phyloP scores from a whole-genome alignment of 2,888 invertebrate genomes.

The Poecilobothrus nobilitatus region DNA sequence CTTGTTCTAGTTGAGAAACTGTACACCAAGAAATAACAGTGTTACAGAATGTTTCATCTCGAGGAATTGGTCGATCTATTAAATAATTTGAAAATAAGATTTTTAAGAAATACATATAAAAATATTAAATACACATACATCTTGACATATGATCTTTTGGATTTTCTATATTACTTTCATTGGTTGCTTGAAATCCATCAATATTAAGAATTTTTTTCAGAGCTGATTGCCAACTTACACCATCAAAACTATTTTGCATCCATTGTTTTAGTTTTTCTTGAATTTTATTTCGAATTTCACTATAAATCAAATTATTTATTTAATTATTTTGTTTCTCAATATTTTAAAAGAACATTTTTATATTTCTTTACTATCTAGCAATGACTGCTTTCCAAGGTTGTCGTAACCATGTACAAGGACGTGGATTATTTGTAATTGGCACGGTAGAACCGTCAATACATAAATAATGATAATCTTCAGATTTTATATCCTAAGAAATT shows the following conservation, averaged over 20 bases:
- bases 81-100: too few relatives aligned
- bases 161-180: not conserved
- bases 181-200: not conserved
- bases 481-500: slow-evolving; percentile 18
- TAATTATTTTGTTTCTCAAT: too few relatives aligned
- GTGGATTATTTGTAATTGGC: slow-evolving; percentile 25
- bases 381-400: slow-evolving; percentile 56
- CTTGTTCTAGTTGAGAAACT: slow-evolving; percentile 45
- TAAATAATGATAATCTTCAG: slow-evolving; percentile 30
- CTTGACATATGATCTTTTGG: not conserved
- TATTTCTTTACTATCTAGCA: slow-evolving; percentile 18
- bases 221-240: not conserved
- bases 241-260: not conserved
- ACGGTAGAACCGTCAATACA: slow-evolving; percentile 34
- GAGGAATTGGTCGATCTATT: slow-evolving; percentile 27
- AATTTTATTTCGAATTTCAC: not conserved
- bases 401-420: slow-evolving; percentile 53
- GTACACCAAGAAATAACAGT: slow-evolving; percentile 54
- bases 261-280: not conserved
- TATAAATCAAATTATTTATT: not conserved
- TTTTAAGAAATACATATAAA: not conserved
- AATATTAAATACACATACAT: not conserved
- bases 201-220: not conserved
- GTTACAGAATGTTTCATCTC: slow-evolving; percentile 19
- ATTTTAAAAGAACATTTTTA: too few relatives aligned